Evolutionary conservation across 2,888 invertebrate species (phyloP).

Genomic region (Chloroclysta siterata): DNA sequence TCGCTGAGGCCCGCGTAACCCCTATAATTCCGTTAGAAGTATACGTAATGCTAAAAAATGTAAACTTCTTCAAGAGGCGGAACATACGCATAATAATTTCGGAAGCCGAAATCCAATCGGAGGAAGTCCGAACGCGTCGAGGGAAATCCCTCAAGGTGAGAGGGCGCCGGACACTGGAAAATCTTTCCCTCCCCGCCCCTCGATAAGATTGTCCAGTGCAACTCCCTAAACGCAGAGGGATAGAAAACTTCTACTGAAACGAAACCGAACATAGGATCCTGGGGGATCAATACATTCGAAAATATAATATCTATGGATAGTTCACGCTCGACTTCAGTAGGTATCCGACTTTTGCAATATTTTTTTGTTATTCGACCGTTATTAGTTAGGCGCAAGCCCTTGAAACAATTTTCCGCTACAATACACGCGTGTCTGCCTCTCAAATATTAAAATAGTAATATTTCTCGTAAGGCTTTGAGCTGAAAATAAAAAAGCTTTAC

Average conservation of each 20-base stretch:
- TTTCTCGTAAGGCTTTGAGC: conserved; percentile 13
- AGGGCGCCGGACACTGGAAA: conserved; percentile 80
- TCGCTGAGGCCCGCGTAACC: conserved; percentile 47
- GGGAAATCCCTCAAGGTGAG: conserved; percentile 81
- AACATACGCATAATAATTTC: conserved; percentile 77
- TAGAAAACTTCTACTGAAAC: conserved; percentile 81
- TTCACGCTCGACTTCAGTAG: conserved; percentile 63
- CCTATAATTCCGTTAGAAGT: conserved; percentile 47
- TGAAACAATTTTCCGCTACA: conserved; percentile 41
- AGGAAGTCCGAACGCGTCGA: conserved; percentile 59
- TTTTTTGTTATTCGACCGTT: conserved; percentile 56
- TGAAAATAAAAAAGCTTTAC: conserved; percentile 15
- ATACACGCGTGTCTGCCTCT: conserved; percentile 35
- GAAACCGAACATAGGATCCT: conserved; percentile 79
- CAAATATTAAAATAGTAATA: conserved; percentile 29
- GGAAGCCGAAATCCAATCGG: conserved; percentile 79
- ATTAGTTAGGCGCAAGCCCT: conserved; percentile 57
- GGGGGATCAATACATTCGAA: conserved; percentile 80
- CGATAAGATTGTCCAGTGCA: conserved; percentile 85
- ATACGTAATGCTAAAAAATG: conserved; percentile 53
- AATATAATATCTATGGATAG: conserved; percentile 79
- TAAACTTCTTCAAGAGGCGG: conserved; percentile 63
- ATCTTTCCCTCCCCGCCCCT: conserved; percentile 72
- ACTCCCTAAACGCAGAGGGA: conserved; percentile 83
- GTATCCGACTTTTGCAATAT: conserved; percentile 57